These are phyloP conservation scores for Brachionus manjavacas DNA, from an alignment of 1,140 invertebrate species.

Conservation along the genomic window DNA sequence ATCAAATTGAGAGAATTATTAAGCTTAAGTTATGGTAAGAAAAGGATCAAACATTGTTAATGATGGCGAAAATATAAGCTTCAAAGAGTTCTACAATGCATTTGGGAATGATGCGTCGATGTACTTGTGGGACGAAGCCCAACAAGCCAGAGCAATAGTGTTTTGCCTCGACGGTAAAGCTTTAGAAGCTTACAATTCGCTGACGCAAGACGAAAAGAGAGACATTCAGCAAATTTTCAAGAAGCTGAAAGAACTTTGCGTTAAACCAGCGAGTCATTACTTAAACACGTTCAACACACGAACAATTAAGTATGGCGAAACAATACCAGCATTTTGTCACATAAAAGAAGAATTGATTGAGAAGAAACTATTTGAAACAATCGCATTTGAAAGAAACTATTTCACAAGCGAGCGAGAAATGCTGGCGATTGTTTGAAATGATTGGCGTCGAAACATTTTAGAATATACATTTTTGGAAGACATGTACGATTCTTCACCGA, in stretches of 20 bases:
- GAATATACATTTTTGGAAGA: neutral
- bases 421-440: neutral
- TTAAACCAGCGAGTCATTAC: neutral
- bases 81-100: neutral
- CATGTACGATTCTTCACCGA: neutral
- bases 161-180: neutral
- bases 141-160: neutral
- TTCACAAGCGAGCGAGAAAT: neutral
- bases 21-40: neutral
- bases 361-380: too few relatives aligned
- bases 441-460: neutral
- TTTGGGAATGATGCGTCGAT: neutral
- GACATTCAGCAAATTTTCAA: neutral
- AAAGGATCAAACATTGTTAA: neutral
- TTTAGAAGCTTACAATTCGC: neutral
- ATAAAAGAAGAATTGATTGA: neutral
- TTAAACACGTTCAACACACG: neutral
- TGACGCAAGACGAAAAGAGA: neutral
- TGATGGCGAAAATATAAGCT: neutral
- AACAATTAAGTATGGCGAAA: neutral
- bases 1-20: too few relatives aligned
- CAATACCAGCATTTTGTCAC: neutral
- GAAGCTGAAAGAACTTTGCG: neutral
- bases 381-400: neutral
- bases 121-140: neutral